These are phyloP conservation scores for Notospermus geniculatus DNA, from an alignment of 1,140 invertebrate genomes.

Conservation along the genomic window DNA sequence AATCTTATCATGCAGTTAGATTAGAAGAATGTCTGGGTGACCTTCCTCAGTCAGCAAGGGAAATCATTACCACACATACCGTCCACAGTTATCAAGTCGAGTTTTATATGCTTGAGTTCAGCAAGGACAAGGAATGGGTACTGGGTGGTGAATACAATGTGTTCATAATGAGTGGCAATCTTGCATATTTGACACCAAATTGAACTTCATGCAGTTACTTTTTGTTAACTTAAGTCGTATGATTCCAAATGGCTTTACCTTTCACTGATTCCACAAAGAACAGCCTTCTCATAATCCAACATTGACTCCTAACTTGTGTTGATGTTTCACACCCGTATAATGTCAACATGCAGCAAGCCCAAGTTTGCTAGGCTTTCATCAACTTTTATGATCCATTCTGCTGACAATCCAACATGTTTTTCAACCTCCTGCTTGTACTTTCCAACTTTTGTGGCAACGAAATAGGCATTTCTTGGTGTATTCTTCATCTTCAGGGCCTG, in stretches of 20 bases:
- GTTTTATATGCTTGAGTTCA: too few species aligned
- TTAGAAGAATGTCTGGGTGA: too few species aligned
- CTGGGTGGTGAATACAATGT: too few species aligned
- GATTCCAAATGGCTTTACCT: constrained; percentile 30
- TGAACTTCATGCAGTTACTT: too few species aligned
- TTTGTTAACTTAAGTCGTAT: not conserved
- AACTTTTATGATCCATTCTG: constrained; percentile 74
- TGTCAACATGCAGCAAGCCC: constrained; percentile 79
- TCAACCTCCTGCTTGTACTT: constrained; percentile 72
- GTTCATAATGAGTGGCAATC: too few species aligned
- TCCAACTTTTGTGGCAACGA: constrained; percentile 90
- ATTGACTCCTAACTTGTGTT: constrained; percentile 28
- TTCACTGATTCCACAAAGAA: constrained; percentile 40
- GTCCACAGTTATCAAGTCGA: too few species aligned
- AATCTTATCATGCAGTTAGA: too few species aligned
- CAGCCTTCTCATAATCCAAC: constrained; percentile 35
- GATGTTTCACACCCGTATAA: constrained; percentile 76
- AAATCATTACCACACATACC: too few species aligned
- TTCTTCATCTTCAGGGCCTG: constrained; percentile 66
- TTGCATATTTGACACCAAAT: too few species aligned
- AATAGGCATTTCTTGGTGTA: constrained; percentile 79
- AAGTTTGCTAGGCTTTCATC: constrained; percentile 73
- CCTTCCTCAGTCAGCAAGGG: too few species aligned
- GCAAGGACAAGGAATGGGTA: too few species aligned
- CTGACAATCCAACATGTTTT: constrained; percentile 84